phyloP scores from a whole-genome alignment of 2,888 invertebrate species.

The Caenorhabditis imperialis region DNA sequence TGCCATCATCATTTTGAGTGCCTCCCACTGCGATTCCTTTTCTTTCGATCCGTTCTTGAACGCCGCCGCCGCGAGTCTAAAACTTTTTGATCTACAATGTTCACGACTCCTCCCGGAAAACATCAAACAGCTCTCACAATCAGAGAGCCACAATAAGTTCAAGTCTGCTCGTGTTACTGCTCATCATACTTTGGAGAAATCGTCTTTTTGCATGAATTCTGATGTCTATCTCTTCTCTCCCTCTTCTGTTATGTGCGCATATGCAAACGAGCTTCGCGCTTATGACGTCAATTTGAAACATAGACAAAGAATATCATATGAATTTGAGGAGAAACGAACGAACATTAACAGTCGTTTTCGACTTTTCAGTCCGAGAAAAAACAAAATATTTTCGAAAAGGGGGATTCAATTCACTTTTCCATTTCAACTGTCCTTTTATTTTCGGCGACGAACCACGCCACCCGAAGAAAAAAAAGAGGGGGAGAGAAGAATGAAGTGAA shows the following conservation, averaged over 20 bases:
- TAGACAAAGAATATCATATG: conserved; percentile 18
- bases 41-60: conserved; percentile 61
- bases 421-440: neutral
- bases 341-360: too few relatives aligned
- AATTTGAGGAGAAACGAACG: conserved; percentile 19
- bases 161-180: too few relatives aligned
- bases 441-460: conserved; percentile 1
- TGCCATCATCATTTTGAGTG: conserved; percentile 78
- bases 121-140: too few relatives aligned
- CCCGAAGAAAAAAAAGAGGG: neutral
- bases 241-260: conserved; percentile 40
- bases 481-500: neutral
- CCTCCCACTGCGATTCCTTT: conserved; percentile 76
- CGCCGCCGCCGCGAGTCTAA: conserved; percentile 55
- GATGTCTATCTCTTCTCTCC: conserved; percentile 48
- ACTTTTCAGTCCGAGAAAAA: too few relatives aligned
- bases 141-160: too few relatives aligned
- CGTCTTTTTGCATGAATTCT: conserved; percentile 45
- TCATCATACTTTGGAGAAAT: too few relatives aligned
- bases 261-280: conserved; percentile 35
- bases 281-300: conserved; percentile 44
- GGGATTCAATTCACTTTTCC: neutral
- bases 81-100: conserved; percentile 35
- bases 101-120: too few relatives aligned
- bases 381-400: neutral